Percentiles rank a stretch among this genome's conserved stretches.
Evolutionary conservation across 2,113 vertebrate species (phyloP).

Genomic region (Garra rufa): DNA sequence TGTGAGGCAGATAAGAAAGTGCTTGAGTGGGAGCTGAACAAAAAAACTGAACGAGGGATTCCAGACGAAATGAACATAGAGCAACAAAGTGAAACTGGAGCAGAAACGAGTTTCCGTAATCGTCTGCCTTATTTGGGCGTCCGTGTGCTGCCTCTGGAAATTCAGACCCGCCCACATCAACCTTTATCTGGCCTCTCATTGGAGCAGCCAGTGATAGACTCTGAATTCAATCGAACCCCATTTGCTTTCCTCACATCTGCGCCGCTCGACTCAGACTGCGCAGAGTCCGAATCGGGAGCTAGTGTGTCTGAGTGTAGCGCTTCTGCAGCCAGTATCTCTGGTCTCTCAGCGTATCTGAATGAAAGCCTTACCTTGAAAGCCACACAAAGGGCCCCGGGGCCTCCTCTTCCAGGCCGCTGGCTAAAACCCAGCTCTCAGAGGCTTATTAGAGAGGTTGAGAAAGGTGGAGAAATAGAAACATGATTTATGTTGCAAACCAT

Average conservation of each 20-base stretch:
- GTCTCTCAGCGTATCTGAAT: slow-evolving; percentile 21
- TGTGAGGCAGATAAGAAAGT: not conserved
- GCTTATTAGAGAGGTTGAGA: slow-evolving; percentile 1
- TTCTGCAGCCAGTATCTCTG: slow-evolving; percentile 45
- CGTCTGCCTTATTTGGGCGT: slow-evolving; percentile 14
- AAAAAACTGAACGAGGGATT: not conserved
- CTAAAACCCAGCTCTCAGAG: slow-evolving; percentile 35
- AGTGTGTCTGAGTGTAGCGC: slow-evolving; percentile 16
- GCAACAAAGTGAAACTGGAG: not conserved
- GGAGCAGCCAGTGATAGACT: not conserved
- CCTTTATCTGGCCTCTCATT: not conserved
- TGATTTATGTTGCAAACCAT: not conserved
- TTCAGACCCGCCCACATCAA: slow-evolving; percentile 1
- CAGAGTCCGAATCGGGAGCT: slow-evolving; percentile 33
- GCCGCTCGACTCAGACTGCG: not conserved
- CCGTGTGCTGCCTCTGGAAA: not conserved
- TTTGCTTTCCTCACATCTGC: slow-evolving; percentile 50
- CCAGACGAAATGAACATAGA: not conserved
- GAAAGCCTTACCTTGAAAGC: not conserved
- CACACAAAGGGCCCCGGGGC: not conserved
- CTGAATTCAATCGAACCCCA: not conserved
- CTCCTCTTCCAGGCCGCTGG: slow-evolving; percentile 41
- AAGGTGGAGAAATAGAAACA: slow-evolving; percentile 5
- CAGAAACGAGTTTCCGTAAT: not conserved
- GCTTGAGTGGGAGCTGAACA: slow-evolving; percentile 4